Conservation (phyloP, 2,797 vertebrate species). For the Pristis pectinata region DNA sequence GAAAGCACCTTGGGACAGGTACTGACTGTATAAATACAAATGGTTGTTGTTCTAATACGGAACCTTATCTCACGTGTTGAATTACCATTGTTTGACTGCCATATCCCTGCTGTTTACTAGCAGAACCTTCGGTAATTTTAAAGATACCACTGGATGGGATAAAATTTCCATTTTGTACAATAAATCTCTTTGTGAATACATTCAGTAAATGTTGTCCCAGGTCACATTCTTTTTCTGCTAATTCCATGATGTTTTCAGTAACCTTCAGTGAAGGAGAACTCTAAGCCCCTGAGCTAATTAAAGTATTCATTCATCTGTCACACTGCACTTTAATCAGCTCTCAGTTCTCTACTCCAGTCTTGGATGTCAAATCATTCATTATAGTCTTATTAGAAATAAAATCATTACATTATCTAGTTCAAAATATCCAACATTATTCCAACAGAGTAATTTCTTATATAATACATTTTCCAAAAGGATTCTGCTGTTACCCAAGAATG, state of each 20-base stretch:
- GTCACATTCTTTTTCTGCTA: neutral
- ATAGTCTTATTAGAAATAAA: slow-evolving; percentile 28
- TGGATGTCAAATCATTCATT: slow-evolving; percentile 28
- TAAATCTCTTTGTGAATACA: neutral
- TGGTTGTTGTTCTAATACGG: neutral
- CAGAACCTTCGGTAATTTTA: neutral
- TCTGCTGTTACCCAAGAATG: neutral
- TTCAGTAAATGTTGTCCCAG: neutral
- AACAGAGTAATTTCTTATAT: neutral
- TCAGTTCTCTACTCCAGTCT: neutral
- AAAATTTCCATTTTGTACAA: neutral
- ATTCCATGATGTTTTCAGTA: slow-evolving; percentile 34
- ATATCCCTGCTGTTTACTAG: neutral
- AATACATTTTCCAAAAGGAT: neutral
- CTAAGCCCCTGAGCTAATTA: slow-evolving; percentile 31
- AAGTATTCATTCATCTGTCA: slow-evolving; percentile 36
- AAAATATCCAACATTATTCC: neutral
- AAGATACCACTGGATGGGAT: no score
- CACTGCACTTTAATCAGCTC: slow-evolving; percentile 32
- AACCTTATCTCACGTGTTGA: neutral
- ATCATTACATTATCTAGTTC: slow-evolving; percentile 18
- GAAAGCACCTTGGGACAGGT: neutral
- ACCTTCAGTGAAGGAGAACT: slow-evolving; percentile 34
- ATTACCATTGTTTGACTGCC: neutral
- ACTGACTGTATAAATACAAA: neutral